Percentiles rank a stretch among this genome's conserved stretches.
These are phyloP conservation scores for Drosophila anomelani DNA, from an alignment of 2,888 invertebrate species.

Conservation along the genomic window DNA sequence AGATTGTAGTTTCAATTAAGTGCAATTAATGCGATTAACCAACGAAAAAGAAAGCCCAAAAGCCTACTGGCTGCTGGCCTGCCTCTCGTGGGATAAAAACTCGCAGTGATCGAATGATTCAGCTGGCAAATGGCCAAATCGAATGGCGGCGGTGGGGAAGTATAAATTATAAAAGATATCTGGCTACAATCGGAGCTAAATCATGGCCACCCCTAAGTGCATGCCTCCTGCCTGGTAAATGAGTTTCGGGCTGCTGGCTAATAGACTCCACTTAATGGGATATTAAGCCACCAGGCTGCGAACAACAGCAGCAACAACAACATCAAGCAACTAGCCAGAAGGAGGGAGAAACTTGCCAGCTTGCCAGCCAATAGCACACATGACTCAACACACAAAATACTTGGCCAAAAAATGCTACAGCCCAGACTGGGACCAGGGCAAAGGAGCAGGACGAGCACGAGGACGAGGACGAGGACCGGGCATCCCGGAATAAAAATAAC, in stretches of 20 bases:
- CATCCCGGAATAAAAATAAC: conserved; percentile 76
- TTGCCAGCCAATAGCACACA: conserved; percentile 72
- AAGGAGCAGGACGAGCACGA: conserved; percentile 2
- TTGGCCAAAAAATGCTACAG: conserved; percentile 40
- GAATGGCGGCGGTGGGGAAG: conserved; percentile 4
- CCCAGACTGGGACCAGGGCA: conserved; percentile 17
- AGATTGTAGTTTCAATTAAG: conserved; percentile 62
- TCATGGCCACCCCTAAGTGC: conserved; percentile 10
- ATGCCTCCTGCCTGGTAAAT: conserved; percentile 49
- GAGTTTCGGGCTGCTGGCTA: conserved; percentile 59
- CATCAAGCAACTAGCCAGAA: conserved; percentile 27
- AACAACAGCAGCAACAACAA: conserved; percentile 32
- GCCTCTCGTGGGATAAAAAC: conserved; percentile 44
- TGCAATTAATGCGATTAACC: conserved; percentile 69
- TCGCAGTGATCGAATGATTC: conserved; percentile 13
- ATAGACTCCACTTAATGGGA: conserved; percentile 70
- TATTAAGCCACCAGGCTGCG: conserved; percentile 54
- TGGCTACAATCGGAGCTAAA: conserved; percentile 20
- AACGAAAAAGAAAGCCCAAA: conserved; percentile 7
- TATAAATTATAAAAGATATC: conserved; percentile 29
- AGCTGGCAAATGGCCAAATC: conserved; percentile 45
- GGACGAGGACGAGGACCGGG: conserved; percentile 11
- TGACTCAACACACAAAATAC: conserved; percentile 75
- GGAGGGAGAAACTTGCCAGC: conserved; percentile 54
- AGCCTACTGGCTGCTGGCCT: background rate